Percentiles rank a stretch among this genome's conserved stretches.
Evolutionary conservation across 2,888 invertebrate species (phyloP).

Genomic region (Carabus problematicus): DNA sequence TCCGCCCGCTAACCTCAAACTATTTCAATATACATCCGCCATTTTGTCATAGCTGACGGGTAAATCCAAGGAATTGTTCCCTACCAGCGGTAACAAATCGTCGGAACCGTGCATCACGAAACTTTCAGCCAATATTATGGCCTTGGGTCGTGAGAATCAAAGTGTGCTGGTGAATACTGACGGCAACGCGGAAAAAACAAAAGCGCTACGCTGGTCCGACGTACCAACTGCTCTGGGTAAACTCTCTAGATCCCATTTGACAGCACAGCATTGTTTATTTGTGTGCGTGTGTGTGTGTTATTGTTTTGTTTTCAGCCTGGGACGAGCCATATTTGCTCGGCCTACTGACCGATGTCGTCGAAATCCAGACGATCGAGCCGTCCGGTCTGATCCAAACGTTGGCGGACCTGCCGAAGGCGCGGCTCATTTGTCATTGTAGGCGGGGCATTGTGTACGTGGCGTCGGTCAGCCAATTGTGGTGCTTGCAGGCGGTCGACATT

Average conservation of each 20-base stretch:
- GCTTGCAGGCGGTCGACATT: conserved; percentile 80
- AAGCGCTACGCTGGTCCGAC: conserved; percentile 82
- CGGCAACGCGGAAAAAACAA: conserved; percentile 71
- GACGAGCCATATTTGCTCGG: conserved; percentile 93
- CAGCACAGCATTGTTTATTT: neutral
- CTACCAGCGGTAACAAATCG: conserved; percentile 78
- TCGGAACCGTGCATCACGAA: conserved; percentile 85
- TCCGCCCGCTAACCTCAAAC: too few relatives aligned
- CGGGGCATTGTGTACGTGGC: conserved; percentile 86
- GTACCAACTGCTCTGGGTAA: conserved; percentile 74
- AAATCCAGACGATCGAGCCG: conserved; percentile 87
- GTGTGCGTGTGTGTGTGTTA: too few relatives aligned
- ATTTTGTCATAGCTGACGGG: conserved; percentile 59
- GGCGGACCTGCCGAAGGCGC: conserved; percentile 75
- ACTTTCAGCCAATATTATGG: conserved; percentile 76
- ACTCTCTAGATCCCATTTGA: neutral
- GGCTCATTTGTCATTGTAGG: conserved; percentile 75
- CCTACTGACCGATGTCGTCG: conserved; percentile 80
- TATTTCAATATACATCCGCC: conserved; percentile 25
- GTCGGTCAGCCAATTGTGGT: conserved; percentile 89
- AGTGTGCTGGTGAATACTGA: conserved; percentile 84
- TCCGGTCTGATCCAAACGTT: conserved; percentile 82
- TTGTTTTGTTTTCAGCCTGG: conserved; percentile 75
- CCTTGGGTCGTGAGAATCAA: conserved; percentile 86
- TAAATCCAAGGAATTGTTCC: conserved; percentile 82